Percentiles rank a stretch among this genome's conserved stretches.
These are phyloP conservation scores for Capreolus pygargus DNA, from an alignment of 2,113 vertebrate genomes.

Conservation along the genomic window DNA sequence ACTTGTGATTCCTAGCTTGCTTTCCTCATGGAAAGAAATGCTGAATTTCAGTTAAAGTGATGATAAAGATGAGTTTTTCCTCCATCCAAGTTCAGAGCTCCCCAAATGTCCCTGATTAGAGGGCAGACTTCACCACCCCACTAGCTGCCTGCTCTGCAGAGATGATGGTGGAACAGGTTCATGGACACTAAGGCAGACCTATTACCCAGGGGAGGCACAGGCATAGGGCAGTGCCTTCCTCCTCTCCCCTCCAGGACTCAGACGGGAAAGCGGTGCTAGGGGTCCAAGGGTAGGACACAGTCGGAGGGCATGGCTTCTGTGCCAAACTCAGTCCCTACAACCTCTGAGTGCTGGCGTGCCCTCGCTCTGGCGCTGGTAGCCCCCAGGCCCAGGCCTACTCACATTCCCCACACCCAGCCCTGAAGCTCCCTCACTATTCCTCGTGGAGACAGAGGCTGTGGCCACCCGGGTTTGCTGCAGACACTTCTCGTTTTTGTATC, in stretches of 20 bases:
- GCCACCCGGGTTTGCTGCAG: background rate
- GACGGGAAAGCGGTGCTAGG: rapidly evolving
- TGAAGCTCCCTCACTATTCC: background rate
- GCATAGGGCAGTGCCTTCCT: background rate
- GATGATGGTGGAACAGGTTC: background rate
- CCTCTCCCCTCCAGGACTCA: background rate
- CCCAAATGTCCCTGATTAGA: background rate
- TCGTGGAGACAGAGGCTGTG: background rate
- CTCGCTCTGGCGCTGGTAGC: background rate
- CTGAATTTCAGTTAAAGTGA: background rate
- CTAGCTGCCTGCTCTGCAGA: background rate
- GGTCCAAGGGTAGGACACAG: background rate
- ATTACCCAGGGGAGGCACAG: background rate
- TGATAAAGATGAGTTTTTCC: background rate
- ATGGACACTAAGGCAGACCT: background rate
- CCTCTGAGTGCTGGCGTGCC: rapidly evolving
- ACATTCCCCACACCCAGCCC: background rate
- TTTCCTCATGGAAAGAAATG: background rate
- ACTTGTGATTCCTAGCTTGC: background rate
- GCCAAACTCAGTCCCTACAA: background rate
- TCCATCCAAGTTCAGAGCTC: background rate
- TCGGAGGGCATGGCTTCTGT: too few species aligned
- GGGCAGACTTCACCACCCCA: background rate
- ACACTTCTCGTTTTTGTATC: background rate
- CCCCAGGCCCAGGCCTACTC: background rate